phyloP scores from a whole-genome alignment of 1,140 invertebrate species.

The Aradophagus sp. region DNA sequence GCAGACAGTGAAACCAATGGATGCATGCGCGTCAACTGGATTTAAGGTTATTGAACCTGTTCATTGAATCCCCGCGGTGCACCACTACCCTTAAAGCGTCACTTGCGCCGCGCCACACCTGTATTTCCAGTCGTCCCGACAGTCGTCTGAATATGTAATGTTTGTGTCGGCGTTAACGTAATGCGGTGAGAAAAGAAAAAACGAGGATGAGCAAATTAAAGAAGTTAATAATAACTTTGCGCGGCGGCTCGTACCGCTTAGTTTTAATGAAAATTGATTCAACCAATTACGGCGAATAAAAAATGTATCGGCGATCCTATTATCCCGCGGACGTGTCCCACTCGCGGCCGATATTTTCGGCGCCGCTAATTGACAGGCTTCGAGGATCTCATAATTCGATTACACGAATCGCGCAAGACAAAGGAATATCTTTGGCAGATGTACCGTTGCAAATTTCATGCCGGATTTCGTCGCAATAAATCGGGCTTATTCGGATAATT shows the following conservation, averaged over 20 bases:
- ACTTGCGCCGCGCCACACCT: constrained; percentile 40
- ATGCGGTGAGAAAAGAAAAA: not conserved
- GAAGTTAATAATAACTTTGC: too few species aligned
- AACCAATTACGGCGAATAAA: constrained; percentile 13
- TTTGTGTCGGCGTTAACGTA: constrained; percentile 20
- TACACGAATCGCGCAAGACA: constrained; percentile 3
- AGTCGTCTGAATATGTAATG: constrained; percentile 42
- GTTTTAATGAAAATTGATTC: constrained; percentile 31
- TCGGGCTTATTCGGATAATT: too few species aligned
- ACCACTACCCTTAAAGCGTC: constrained; percentile 53
- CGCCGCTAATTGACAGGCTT: constrained; percentile 22
- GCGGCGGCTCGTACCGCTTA: not conserved
- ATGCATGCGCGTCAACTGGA: constrained; percentile 67
- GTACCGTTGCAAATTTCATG: too few species aligned
- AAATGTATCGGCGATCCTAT: constrained; percentile 3
- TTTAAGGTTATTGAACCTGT: constrained; percentile 73
- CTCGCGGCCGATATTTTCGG: constrained; percentile 9
- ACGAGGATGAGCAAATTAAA: not conserved
- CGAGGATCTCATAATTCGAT: constrained; percentile 17
- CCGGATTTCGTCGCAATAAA: too few species aligned
- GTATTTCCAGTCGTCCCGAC: constrained; percentile 34
- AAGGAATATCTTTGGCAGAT: not conserved
- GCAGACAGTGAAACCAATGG: constrained; percentile 57
- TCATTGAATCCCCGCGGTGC: constrained; percentile 67
- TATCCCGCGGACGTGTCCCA: constrained; percentile 11